Evolutionary conservation across 2,797 vertebrate species (phyloP), one percentile per base, ranked within the genome.

Genomic region (Schizothorax lantsangensis): DNA sequence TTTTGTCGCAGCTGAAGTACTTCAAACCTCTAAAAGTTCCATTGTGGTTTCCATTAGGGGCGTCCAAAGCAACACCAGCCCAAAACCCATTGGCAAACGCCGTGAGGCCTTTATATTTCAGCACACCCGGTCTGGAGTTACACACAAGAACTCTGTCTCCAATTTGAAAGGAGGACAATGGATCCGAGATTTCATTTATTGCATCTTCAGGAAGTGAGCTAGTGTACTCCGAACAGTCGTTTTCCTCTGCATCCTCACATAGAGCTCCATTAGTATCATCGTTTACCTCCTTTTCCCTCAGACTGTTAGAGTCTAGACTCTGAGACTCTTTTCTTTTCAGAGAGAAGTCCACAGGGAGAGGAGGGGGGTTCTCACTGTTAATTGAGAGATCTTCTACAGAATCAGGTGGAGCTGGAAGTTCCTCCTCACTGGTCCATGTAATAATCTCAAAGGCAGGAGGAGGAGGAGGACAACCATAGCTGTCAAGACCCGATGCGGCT

Each of bases 61-160:
- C 91, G 83, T 95, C 94, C 59, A 94, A 90, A 0, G 91, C 92
- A 19, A 94, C 93, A 5, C 92, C 93, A 84, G 92, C 93, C 94
- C 94, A 94, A 1, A 90, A 88, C 0, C 93, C 94, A 14, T 81
- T 81, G 4, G 68, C 91, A 88, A 94, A 94, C 17, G 47, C 52
- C 3, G 90, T 90, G 12, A 0, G 66, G 17, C 93, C 95, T 91
- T 95, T 94, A 81, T 92, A 95, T 87, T 86, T 91, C 6, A 95
- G 87, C 3, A 91, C 91, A 49, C 93, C 92, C 23, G 89, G 88
- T 38, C 92, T 92, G 2, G 83, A 93, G 33, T 89, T 89, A 88
- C 91, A 93, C 17, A 95, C 92, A 71, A 94, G 52, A 84, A 94
- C 91, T 84, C 91, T 91, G 57, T 95, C 91, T 69, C 92, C 94